These are phyloP conservation scores for Willisornis vidua DNA, from an alignment of 2,113 vertebrate species.

Conservation along the genomic window DNA sequence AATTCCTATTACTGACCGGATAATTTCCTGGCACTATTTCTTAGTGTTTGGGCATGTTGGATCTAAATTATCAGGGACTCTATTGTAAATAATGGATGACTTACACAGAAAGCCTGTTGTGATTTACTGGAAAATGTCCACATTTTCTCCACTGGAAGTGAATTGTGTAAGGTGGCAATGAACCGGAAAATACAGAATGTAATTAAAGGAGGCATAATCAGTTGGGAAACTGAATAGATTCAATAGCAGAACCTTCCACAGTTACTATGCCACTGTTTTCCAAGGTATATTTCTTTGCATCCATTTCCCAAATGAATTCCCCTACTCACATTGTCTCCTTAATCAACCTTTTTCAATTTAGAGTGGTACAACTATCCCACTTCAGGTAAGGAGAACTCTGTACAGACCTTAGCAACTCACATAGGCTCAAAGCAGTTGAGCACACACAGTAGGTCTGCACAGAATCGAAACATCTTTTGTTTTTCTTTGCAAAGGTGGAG, in stretches of 20 bases:
- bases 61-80: not conserved
- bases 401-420: not conserved
- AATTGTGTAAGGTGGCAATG: not conserved
- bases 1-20: not conserved
- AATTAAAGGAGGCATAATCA: not conserved
- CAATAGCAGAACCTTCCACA: not conserved
- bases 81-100: not conserved
- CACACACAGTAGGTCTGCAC: not conserved
- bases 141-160: not conserved
- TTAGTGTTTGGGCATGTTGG: not conserved
- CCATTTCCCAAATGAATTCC: not conserved
- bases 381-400: not conserved
- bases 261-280: not conserved
- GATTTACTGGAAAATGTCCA: not conserved
- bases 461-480: not conserved
- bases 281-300: not conserved
- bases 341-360: not conserved
- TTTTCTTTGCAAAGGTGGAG: not conserved
- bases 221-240: not conserved
- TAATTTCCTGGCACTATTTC: not conserved
- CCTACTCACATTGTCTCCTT: not conserved
- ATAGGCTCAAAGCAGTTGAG: not conserved
- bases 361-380: not conserved
- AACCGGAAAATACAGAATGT: not conserved
- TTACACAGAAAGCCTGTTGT: not conserved